These are phyloP conservation scores for Brachyopa scutellaris DNA, from an alignment of 2,888 invertebrate genomes.

Conservation along the genomic window DNA sequence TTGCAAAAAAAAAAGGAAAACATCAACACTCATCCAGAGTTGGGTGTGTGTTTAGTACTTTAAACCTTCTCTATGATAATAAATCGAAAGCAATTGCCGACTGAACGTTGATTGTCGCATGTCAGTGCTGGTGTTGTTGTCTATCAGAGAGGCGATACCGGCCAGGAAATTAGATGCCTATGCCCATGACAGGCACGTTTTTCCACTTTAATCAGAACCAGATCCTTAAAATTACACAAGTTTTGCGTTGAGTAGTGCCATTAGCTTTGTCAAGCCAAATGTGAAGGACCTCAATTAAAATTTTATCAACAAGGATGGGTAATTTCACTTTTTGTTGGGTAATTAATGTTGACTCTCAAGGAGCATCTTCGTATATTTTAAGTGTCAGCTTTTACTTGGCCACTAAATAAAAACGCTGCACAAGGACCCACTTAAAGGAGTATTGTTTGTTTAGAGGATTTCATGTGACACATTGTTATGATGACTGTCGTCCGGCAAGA, in stretches of 20 bases:
- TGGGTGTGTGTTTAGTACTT: neutral
- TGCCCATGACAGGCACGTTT: constrained; percentile 13
- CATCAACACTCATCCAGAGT: neutral
- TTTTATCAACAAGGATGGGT: neutral
- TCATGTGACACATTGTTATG: constrained; percentile 15
- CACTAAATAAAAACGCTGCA: neutral
- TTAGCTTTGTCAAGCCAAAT: neutral
- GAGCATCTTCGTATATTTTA: constrained; percentile 24
- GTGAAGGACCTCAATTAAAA: constrained; percentile 18
- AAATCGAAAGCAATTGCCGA: constrained; percentile 11
- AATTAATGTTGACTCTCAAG: constrained; percentile 1
- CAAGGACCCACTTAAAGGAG: neutral
- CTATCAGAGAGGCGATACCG: neutral
- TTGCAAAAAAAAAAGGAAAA: neutral
- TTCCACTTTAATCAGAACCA: neutral
- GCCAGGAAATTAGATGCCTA: neutral
- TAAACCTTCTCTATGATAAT: constrained; percentile 3
- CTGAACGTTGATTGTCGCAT: constrained; percentile 8
- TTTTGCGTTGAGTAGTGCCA: neutral
- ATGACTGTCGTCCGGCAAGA: constrained; percentile 6
- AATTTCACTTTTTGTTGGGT: neutral
- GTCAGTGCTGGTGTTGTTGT: neutral
- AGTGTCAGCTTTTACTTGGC: constrained; percentile 36
- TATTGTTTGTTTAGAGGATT: neutral
- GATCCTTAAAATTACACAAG: neutral